Evolutionary conservation across 2,113 vertebrate species (phyloP), one percentile per base, ranked within the genome.

Genomic region (Trematomus loennbergii): DNA sequence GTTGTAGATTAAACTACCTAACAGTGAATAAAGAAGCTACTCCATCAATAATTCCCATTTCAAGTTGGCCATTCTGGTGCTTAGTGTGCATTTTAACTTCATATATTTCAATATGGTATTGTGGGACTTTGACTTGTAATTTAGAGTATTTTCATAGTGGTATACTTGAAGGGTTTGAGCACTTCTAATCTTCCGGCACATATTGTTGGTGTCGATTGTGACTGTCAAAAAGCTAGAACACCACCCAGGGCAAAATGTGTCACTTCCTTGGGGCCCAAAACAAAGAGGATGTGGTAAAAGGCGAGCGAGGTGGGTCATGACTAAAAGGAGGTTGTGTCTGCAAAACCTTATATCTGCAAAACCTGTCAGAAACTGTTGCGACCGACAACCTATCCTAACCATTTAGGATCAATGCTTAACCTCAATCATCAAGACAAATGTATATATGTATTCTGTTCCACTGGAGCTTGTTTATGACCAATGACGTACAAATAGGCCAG

Each of bases 401-500:
- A 40, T 40, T 40, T 7, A 40, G 36, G 36, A 40, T 40, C 36
- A 7, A 40, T 40, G 36, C 7, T 1, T 8, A 40, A 40, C 36
- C 36, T 40, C 36, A 40, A 40, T 40, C 36, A 40, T 40, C 36
- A 40, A 40, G 36, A 8, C 36, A 40, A 40, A 40, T 40, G 3
- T 40, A 40, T 40, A 48, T 48, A 49, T 33, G 10, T 70, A 12
- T 70, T 40, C 36, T 59, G 69, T 17, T 49, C 17, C 43, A 36
- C 11, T 59, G 25, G 18, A 60, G 43, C 18, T 36, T 25, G 45
- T 60, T 29, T 71, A n/a, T 29, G 40, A 43, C 3, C 20, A 18
- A 10, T 40, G 7, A 15, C 49, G 67, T 54, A 40, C 36, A 75
- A 81, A 43, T 15, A 33, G 65, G 65, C 46, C 15, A 33, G 25